Conservation (phyloP, 2,113 vertebrate genomes). For the Corythoichthys intestinalis region DNA sequence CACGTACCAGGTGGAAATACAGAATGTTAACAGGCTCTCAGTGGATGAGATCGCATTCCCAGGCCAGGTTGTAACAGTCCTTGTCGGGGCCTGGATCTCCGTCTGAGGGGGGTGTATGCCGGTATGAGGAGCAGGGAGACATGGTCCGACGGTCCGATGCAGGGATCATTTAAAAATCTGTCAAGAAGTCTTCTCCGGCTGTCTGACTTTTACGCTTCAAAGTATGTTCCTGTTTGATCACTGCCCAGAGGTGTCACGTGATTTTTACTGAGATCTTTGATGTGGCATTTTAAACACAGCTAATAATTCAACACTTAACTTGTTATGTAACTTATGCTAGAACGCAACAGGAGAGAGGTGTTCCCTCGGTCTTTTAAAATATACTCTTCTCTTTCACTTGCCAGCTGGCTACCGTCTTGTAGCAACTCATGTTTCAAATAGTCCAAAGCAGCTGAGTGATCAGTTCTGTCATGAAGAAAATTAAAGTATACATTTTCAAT, state of each 20-base stretch:
- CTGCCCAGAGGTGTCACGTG: constrained; percentile 7
- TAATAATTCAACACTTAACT: constrained; percentile 32
- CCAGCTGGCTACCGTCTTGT: constrained; percentile 38
- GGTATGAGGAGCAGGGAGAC: too few species aligned
- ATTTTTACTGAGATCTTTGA: constrained; percentile 1
- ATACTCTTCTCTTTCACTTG: constrained; percentile 1
- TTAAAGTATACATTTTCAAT: constrained; percentile 18
- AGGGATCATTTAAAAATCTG: too few species aligned
- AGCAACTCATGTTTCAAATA: constrained; percentile 31
- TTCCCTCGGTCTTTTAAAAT: constrained; percentile 20
- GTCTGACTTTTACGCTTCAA: too few species aligned
- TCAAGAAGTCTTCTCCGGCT: too few species aligned
- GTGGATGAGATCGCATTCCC: too few species aligned
- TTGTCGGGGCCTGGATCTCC: too few species aligned
- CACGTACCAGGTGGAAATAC: too few species aligned
- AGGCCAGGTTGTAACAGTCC: too few species aligned
- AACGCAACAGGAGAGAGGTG: constrained; percentile 29
- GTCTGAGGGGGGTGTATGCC: too few species aligned
- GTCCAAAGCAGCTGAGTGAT: constrained; percentile 8
- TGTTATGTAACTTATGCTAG: constrained; percentile 15
- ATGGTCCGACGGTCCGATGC: too few species aligned
- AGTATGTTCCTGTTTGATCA: too few species aligned
- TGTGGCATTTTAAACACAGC: constrained; percentile 12
- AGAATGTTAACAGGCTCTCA: too few species aligned
- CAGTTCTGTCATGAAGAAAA: constrained; percentile 11